Percentiles rank a stretch among this genome's conserved stretches.
These are phyloP conservation scores for Cryptotermes secundus DNA, from an alignment of 1,140 invertebrate genomes.

Conservation along the genomic window DNA sequence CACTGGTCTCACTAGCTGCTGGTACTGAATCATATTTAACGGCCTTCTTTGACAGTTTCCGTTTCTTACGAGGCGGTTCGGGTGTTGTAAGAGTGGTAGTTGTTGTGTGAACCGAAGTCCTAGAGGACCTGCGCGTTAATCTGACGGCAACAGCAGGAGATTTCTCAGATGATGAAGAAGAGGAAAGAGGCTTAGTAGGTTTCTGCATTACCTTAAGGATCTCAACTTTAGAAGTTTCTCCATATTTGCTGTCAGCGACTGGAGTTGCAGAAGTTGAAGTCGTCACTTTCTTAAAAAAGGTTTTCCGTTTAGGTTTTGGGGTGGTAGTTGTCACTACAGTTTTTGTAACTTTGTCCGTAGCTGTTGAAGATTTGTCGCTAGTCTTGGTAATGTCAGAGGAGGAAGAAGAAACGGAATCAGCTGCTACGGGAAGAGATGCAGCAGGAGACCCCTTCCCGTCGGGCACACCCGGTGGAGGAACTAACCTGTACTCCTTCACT, in stretches of 20 bases:
- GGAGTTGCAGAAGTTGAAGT: background rate
- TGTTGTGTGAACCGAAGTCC: slow-evolving; percentile 25
- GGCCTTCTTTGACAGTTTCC: slow-evolving; percentile 27
- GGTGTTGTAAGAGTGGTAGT: background rate
- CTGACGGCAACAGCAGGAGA: slow-evolving; percentile 22
- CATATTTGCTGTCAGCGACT: slow-evolving; percentile 10
- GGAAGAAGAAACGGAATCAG: slow-evolving; percentile 18
- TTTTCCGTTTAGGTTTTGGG: slow-evolving; percentile 22
- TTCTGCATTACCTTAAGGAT: background rate
- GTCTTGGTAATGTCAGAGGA: slow-evolving; percentile 12
- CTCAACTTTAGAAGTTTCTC: slow-evolving; percentile 3
- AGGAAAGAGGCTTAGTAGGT: background rate
- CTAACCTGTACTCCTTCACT: slow-evolving; percentile 36
- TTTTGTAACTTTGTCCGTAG: background rate
- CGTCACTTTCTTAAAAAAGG: slow-evolving; percentile 26
- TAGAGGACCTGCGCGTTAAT: background rate
- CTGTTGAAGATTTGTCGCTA: background rate
- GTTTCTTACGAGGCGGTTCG: slow-evolving; percentile 36
- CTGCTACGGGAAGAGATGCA: background rate
- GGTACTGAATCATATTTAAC: background rate
- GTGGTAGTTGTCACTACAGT: slow-evolving; percentile 9
- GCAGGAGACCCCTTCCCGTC: slow-evolving; percentile 12
- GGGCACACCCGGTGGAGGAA: background rate
- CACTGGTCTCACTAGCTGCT: slow-evolving; percentile 12
- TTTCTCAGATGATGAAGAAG: background rate